Evolutionary conservation across 2,888 invertebrate species (phyloP), one percentile per base, ranked within the genome.

Genomic region (Drosophila gaucha): DNA sequence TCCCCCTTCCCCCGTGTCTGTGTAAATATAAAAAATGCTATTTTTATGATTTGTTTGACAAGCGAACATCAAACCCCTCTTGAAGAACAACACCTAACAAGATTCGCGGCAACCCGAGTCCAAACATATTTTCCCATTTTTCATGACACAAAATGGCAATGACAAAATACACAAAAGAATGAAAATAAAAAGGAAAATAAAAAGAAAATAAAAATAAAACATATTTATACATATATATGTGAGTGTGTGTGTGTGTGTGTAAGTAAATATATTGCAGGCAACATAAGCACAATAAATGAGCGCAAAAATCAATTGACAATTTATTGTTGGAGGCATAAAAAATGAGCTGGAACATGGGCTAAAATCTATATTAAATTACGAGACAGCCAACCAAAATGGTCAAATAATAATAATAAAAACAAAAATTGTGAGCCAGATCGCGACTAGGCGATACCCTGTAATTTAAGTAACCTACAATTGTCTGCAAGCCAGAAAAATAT

Each of bases 241-340:
- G 39, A 55, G 38, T 62, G 39, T 47, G 46, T 55, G 60, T 51
- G 51, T 73, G 30, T 26, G 38, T 31, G 38, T 51, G 26, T 49
- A 58, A 62, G 58, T 56, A 59, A 56, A 66, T 66, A 66, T 75
- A 71, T 73, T 60, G 73, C 60, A 38, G 54, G 71, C 54, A 74
- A 71, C 64, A 67, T 74, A 65, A 78, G 69, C 69, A 58, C 67
- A 74, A 77, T 65, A 74, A 78, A 78, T 76, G 88, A 83, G 75
- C 72, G 62, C 86, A 83, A 86, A 83, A 84, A 84, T 84, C 84
- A 84, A 84, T 84, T 88, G 84, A 78, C 88, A 84, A 84, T 84
- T 84, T 88, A 84, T 88, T 88, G 83, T 83, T 78, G 59, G 66
- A 68, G 65, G 67, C 75, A 83, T 86, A 80, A 83, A 79, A 87